Base-by-base conservation (phyloP, 2,888 invertebrate genomes). In the Lysandra coridon region DNA sequence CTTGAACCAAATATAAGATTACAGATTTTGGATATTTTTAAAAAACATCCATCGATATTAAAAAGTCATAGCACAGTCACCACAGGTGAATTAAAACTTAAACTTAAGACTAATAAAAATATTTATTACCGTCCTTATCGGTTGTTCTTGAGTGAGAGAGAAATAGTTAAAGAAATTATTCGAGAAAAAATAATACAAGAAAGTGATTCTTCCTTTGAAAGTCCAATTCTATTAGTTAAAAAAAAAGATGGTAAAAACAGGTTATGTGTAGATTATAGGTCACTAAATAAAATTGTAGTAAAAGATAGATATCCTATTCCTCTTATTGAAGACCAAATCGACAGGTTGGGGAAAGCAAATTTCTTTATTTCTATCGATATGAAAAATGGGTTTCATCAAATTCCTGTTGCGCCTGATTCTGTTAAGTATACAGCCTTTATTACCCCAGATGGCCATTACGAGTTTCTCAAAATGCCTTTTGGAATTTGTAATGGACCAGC, bases 291-390 rank as follows among this genome's bases (percentile, higher is more conserved):
- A 79, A 80, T 81, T 60, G 40, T 81, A 1, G 82, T 81, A 79
- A 83, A 80, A 75, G 82, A 83, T n/a, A 77, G 81, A 33, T 83
- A 81, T 69, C 83, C 83, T 2, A 78, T 84, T 2, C 84, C 84
- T 44, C 79, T 83, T 10, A 83, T 84, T 4, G 80, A 83, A 23
- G 83, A 84, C 60, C 81, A 83, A 78, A 81, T 83, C 14, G 84
- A 84, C 78, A 79, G 73, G 44, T 62, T 84, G 62, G 82, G 82
- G 0, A 81, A 81, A 30, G 81, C 82, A 5, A 81, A 80, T 44
- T 82, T 62, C 37, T 83, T 74, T 40, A 83, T 81, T n/a, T 80
- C 81, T 30, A 80, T 83, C 0, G 81, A 83, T 44, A 82, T 82
- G 81, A 81, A 81, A 80, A 82, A 83, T 80, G 83, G 81, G 0